Percentiles rank a stretch among this genome's conserved stretches.
Conservation (phyloP, 2,113 vertebrate genomes). For the Barbus barbus region DNA sequence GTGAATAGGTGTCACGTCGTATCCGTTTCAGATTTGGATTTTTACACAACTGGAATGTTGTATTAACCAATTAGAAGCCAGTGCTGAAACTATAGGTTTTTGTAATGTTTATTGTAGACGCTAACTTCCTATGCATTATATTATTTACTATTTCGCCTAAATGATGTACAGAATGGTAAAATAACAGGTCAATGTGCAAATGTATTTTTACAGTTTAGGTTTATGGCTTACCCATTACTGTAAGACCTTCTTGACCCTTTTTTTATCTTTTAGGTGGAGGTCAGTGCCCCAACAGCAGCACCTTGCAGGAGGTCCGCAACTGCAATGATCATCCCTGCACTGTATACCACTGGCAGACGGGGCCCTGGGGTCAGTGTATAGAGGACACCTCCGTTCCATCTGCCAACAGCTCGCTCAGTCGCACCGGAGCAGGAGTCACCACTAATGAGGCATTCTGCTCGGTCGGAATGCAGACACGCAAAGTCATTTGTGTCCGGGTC, state of each 20-base stretch:
- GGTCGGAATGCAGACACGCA: slow-evolving; percentile 95
- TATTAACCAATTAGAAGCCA: background rate
- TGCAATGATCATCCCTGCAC: slow-evolving; percentile 97
- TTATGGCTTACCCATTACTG: background rate
- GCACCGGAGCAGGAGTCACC: slow-evolving; percentile 63
- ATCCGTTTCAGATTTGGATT: background rate
- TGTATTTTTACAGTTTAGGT: background rate
- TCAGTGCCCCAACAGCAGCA: slow-evolving; percentile 88
- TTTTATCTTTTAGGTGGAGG: slow-evolving; percentile 76
- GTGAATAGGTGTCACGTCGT: background rate
- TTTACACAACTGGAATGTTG: background rate
- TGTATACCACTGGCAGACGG: slow-evolving; percentile 97
- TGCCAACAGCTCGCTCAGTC: slow-evolving; percentile 81
- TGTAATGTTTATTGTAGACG: background rate
- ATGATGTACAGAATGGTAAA: no score
- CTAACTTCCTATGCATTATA: background rate
- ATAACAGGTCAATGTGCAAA: background rate
- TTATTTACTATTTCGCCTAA: no score
- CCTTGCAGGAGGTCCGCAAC: slow-evolving; percentile 88
- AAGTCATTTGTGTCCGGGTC: slow-evolving; percentile 96
- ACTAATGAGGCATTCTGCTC: slow-evolving; percentile 82
- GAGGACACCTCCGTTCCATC: slow-evolving; percentile 88
- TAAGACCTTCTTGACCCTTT: background rate
- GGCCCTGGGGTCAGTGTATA: slow-evolving; percentile 91
- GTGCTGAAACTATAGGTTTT: no score